Base-by-base conservation (phyloP, 2,888 invertebrate genomes). In the Aspidiotus rigidus region DNA sequence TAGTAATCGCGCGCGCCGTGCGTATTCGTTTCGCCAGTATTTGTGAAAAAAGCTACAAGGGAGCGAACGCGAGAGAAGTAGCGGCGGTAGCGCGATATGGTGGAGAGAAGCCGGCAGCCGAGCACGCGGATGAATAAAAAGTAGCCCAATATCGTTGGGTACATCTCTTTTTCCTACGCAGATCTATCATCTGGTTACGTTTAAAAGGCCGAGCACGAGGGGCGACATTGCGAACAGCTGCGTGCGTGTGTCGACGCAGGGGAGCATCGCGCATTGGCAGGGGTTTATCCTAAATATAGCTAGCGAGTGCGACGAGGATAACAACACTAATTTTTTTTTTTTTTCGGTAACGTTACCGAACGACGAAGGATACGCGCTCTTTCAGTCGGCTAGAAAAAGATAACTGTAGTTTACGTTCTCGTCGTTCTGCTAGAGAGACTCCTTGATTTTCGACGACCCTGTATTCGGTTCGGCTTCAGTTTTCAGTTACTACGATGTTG, bases 261-360 rank as follows among this genome's bases (percentile, higher is more conserved):
- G 66, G 66, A 66, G 66, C 66, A 66, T 66, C 66, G 66, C 66
- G 66, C 66, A 66, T 66, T 66, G 66, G 66, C 66, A 66, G 66
- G 66, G 66, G 66, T 66, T 66, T 66, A 66, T 66, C 66, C 66
- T 66, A 66, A 66, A 66, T 66, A 66, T 66, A 66, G 66, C 16
- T 55, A 66, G 66, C 49, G 56, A 66, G 66, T 44, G 66, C 56
- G 66, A 66, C 57, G 57, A 66, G 56, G 66, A 66, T 55, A 66
- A 66, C 44, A 42, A 57, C 28, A 28, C 57, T 44, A 66, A 66
- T 59, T 66, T 66, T 28, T 28, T 28, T 28, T 28, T 28, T 28
- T 28, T 66, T 59, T 41, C 2, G 9, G 59, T 42, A 44, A 56
- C 28, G 28, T 28, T 28, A 28, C 42, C 13, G 16, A 8, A 57